phyloP scores from a whole-genome alignment of 2,888 invertebrate species.

The Drepanosiphum platanoidis region DNA sequence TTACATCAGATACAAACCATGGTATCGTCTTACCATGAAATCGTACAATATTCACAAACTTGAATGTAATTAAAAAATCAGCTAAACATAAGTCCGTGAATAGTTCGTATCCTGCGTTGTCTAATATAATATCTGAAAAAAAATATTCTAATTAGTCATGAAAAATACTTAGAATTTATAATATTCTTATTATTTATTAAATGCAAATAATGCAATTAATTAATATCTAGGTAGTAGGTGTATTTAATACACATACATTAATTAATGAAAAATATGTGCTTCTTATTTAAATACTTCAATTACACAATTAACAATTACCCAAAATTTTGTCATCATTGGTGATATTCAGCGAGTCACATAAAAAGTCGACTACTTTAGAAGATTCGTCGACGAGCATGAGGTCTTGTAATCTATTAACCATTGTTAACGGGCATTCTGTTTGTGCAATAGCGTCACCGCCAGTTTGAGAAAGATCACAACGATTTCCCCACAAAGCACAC shows the following conservation, averaged over 20 bases:
- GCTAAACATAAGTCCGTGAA: constrained; percentile 89
- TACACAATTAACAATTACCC: constrained; percentile 11
- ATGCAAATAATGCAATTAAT: not conserved
- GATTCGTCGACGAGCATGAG: constrained; percentile 74
- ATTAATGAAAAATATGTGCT: not conserved
- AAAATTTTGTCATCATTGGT: constrained; percentile 30
- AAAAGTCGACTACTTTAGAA: constrained; percentile 38
- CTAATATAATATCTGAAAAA: constrained; percentile 78
- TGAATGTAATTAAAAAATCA: constrained; percentile 76
- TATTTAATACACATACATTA: not conserved
- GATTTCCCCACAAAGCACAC: constrained; percentile 93
- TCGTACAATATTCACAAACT: constrained; percentile 74
- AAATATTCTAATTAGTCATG: not conserved
- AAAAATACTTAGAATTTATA: constrained; percentile 16
- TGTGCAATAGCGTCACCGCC: constrained; percentile 75
- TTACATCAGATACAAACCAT: constrained; percentile 96
- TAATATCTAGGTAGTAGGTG: not conserved
- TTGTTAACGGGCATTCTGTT: constrained; percentile 70
- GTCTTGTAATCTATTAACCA: constrained; percentile 71
- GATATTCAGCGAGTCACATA: not conserved
- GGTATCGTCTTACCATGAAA: constrained; percentile 90
- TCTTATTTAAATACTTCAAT: not conserved
- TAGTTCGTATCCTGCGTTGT: constrained; percentile 94
- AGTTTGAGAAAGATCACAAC: constrained; percentile 90
- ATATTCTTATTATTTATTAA: not conserved